Percentiles rank a stretch among this genome's conserved stretches.
Evolutionary conservation across 2,888 invertebrate genomes (phyloP).

Genomic region (Aphrophora alni): DNA sequence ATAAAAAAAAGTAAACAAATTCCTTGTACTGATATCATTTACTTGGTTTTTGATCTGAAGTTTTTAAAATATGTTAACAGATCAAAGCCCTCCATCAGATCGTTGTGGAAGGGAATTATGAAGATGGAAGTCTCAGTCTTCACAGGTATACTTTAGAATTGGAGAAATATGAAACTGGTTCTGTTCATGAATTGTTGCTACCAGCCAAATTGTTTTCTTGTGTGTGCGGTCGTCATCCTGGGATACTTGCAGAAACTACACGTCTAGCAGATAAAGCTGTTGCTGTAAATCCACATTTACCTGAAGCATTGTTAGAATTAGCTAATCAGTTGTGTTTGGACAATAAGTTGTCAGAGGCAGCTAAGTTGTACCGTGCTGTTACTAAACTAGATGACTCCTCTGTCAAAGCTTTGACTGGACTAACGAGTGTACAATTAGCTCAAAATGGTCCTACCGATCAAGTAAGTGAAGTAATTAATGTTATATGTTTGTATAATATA

Average conservation of each 20-base stretch:
- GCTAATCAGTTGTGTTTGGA: constrained; percentile 80
- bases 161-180: constrained; percentile 78
- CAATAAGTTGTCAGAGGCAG: constrained; percentile 78
- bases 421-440: constrained; percentile 81
- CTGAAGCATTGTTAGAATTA: constrained; percentile 66
- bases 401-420: constrained; percentile 77
- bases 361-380: constrained; percentile 78
- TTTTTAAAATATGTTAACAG: constrained; percentile 46
- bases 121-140: constrained; percentile 72
- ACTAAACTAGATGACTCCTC: constrained; percentile 86
- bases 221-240: constrained; percentile 44
- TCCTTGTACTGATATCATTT: too few relatives aligned
- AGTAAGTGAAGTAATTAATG: constrained; percentile 38
- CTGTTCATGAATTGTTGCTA: constrained; percentile 55
- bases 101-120: constrained; percentile 78
- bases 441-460: constrained; percentile 75
- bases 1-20: too few relatives aligned
- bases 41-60: too few relatives aligned
- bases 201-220: constrained; percentile 30
- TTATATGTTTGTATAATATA: too few relatives aligned
- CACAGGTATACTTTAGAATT: constrained; percentile 71
- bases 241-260: constrained; percentile 75
- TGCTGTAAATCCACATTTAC: constrained; percentile 6
- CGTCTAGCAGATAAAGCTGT: constrained; percentile 81
- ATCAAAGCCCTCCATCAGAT: constrained; percentile 73